phyloP scores from a whole-genome alignment of 2,797 vertebrate genomes.

The Dicrostonyx torquatus region DNA sequence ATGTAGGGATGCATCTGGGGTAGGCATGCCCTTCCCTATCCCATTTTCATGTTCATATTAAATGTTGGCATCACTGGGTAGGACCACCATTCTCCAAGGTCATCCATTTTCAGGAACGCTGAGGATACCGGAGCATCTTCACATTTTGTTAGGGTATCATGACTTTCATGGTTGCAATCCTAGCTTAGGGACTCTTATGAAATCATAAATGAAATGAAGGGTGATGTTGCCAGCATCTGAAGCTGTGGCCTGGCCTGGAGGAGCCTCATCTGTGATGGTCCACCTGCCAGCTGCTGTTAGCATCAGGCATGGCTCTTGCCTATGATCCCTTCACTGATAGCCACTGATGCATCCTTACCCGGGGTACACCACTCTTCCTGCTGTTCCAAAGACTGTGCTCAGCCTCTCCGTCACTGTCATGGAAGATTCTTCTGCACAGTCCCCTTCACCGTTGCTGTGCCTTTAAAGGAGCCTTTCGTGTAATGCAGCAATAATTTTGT shows the following conservation, averaged over 20 bases:
- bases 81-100: accelerated
- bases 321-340: accelerated
- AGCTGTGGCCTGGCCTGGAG: neutral
- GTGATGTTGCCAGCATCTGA: neutral
- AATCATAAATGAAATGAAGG: neutral
- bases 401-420: neutral
- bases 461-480: conserved; percentile 22
- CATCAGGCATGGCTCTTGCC: accelerated
- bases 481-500: neutral
- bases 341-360: accelerated
- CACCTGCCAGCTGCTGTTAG: neutral
- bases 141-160: neutral
- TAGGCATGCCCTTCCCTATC: neutral
- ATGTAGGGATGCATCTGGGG: neutral
- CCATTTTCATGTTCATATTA: neutral
- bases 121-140: too few species aligned
- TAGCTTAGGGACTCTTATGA: neutral
- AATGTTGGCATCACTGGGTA: too few species aligned
- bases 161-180: neutral
- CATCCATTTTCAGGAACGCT: neutral
- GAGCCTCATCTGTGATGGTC: neutral
- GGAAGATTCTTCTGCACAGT: neutral
- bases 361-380: neutral
- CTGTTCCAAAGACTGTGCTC: neutral
- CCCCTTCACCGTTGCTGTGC: neutral